Evolutionary conservation across 2,113 vertebrate genomes (phyloP), one percentile per base, ranked within the genome.

Genomic region (Phyllostomus discolor): DNA sequence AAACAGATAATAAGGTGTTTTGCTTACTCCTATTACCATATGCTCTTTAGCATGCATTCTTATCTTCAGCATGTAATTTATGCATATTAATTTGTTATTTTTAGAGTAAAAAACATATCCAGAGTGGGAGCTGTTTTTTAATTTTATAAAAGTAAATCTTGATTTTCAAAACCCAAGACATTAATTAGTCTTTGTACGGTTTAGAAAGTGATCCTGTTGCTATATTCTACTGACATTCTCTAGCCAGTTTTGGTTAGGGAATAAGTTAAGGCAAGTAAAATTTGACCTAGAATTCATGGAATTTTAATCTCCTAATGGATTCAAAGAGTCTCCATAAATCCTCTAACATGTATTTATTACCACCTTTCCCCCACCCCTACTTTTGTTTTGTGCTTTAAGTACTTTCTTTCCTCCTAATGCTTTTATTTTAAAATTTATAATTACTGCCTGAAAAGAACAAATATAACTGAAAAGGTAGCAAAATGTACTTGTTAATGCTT

Each of bases 131-230:
- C 62, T 95, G 1, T 26, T 83, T 95, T 97, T 96, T 64, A 91
- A 57, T 38, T 96, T 97, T 92, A 89, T 95, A 95, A 97, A 97
- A 95, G 48, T 80, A 94, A 92, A 94, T 86, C 76, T 83, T 73
- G 35, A 91, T 78, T 84, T 59, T 38, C 88, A 52, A 88, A 11
- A 10, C 66, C 64, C 4, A 31, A 93, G 50, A 72, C 24, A 50
- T 78, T 0, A 2, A 2, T 95, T 93, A 96, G 59, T 41, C 3
- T 94, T 90, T 85, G 82, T 78, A 72, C 11, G 76, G 35, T 85
- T 88, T 88, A 90, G 78, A 64, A 80, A 90, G 73, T 57, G 70
- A 41, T 76, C 19, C 8, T 86, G n/a, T 64, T 92, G 64, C 24
- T 59, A 66, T 15, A 76, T 64, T 50, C 75, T 62, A 17, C 69